Base-by-base conservation (phyloP, 2,113 vertebrate genomes). In the Aythya baeri region DNA sequence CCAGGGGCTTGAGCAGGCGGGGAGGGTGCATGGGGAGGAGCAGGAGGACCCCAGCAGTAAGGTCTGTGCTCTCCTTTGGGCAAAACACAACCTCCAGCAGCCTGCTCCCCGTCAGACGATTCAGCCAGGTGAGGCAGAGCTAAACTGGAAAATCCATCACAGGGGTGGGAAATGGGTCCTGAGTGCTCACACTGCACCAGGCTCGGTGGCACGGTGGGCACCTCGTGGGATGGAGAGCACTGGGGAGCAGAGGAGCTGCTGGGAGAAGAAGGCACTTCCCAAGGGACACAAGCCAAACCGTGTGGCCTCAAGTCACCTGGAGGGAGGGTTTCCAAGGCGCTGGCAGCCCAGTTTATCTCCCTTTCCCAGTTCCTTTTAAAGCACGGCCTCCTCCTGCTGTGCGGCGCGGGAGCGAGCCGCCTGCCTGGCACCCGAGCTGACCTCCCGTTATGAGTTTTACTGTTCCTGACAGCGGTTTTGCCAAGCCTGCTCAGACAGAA, bases 331-430 rank as follows among this genome's bases (percentile, higher is more conserved):
- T 66, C 41, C 68, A 59, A 46, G 46, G 44, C 9, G 67, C 41
- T 36, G 17, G 68, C 26, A 83, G 77, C 34, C 2, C 0, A 63
- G 6, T 72, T 61, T 34, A 21, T 32, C 57, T 94, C 57, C 25
- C n/a, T 80, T 57, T 14, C 32, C 52, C 2, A 3, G 70, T 71
- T 81, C 52, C n/a, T 80, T 85, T 50, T 70, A 68, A 75, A 92
- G 49, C 61, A 18, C 31, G 62, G 52, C 44, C 68, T 85, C 32
- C 44, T 87, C 70, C 9, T 5, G 7, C 26, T 0, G 1, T 1
- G 0, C 0, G 0, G 0, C 0, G 0, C 67, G 49, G 52, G 21
- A 87, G 57, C 26, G 29, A 63, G n/a, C 34, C 1, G 0, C 61
- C 34, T n/a, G 1, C 21, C 67, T 14, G 49, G 80, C 66, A 95